These are phyloP conservation scores for Patella pellucida DNA, from an alignment of 2,888 invertebrate genomes.

Conservation along the genomic window DNA sequence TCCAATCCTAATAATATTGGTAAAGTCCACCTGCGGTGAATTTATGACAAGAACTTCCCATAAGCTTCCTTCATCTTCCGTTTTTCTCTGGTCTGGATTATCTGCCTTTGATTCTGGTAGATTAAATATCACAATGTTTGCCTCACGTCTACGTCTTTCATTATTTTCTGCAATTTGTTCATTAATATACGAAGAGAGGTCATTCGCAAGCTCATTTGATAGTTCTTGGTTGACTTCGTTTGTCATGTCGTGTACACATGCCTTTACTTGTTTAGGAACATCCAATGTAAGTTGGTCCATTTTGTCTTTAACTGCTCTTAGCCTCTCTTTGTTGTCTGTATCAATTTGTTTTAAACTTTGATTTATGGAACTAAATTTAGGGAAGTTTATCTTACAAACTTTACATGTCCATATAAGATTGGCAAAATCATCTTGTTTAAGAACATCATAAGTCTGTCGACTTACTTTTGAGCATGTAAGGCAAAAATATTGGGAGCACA, in stretches of 20 bases:
- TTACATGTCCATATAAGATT: too few species aligned
- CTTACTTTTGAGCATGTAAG: too few species aligned
- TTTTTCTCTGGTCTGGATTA: neutral
- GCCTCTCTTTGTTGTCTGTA: too few species aligned
- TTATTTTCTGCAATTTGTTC: neutral
- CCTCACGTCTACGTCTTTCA: neutral
- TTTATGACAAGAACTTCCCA: neutral
- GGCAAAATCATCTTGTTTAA: too few species aligned
- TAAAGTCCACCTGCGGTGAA: neutral
- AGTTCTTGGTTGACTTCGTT: neutral
- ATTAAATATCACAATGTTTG: neutral
- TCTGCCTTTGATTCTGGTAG: neutral
- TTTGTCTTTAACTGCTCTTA: neutral
- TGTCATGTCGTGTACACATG: neutral
- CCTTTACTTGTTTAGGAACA: neutral
- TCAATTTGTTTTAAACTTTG: too few species aligned
- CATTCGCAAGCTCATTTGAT: too few species aligned
- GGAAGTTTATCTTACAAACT: too few species aligned
- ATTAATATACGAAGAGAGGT: neutral
- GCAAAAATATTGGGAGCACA: too few species aligned
- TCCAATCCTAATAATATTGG: neutral
- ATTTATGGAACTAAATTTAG: too few species aligned
- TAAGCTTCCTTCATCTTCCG: neutral
- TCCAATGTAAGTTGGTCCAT: neutral
- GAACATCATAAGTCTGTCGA: too few species aligned